Evolutionary conservation across 2,888 invertebrate genomes (phyloP), one percentile per base, ranked within the genome.

Genomic region (Catocala sponsa): DNA sequence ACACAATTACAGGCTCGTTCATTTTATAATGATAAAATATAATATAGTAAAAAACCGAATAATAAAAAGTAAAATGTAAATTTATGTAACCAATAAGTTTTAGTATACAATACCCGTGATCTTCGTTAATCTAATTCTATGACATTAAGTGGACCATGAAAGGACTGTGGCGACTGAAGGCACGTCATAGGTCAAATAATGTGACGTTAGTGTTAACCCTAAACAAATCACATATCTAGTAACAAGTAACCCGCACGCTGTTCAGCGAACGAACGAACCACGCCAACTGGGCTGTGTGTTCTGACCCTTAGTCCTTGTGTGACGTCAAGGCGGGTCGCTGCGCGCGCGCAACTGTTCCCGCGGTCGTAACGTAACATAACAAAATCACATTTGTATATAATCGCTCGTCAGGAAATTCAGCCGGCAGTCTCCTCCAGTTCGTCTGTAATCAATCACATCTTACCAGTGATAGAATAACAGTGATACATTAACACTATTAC

Each of bases 371-470:
- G 58, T 56, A 71, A 70, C 67, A 68, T 62, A 64, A 41, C 59
- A 60, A 68, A 70, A 68, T 70, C 59, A 61, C 66, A 70, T 69
- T 74, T 73, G 65, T 77, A 80, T 79, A 76, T 80, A 78, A 72
- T 65, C 56, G 70, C 67, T 55, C 58, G 72, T 54, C 50, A 63
- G 48, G 63, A 74, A 72, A 66, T 71, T 76, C 62, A 55, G 52
- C 54, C 49, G 70, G 51, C 79, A 80, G 78, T 79, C 60, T 69
- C 53, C 66, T 58, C 52, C 47, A 35, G 63, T 67, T 59, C 70
- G 65, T 68, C 66, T 66, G 58, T 51, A 59, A 63, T 72, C 56
- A 65, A 68, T 70, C 63, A 72, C 59, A 65, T 61, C 49, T 55
- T 35, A 62, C 53, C 57, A n/a, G 13, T 59, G 55, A 4, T 38